These are phyloP conservation scores for Macrotus californicus DNA, from an alignment of 2,113 vertebrate genomes.

Conservation along the genomic window DNA sequence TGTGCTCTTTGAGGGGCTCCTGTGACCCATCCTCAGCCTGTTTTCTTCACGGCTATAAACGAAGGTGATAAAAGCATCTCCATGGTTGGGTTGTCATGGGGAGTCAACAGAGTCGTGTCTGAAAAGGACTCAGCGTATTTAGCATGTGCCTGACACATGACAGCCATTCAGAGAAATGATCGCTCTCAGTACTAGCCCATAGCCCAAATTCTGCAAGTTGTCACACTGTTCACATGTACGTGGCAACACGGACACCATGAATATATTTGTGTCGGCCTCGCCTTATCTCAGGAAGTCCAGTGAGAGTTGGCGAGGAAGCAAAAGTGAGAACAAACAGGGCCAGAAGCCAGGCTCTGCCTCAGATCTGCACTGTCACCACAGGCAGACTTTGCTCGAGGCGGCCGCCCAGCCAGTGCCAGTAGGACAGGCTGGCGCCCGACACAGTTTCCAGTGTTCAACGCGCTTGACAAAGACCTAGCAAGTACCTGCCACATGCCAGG, in stretches of 20 bases:
- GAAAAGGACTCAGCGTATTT: not conserved
- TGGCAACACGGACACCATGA: not conserved
- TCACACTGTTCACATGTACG: not conserved
- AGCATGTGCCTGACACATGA: not conserved
- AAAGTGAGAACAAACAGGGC: not conserved
- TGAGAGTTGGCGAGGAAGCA: not conserved
- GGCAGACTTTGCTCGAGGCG: not conserved
- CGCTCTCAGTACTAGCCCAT: not conserved
- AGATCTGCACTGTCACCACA: not conserved
- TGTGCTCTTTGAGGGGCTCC: not conserved
- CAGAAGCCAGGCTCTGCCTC: not conserved
- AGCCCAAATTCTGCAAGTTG: not conserved
- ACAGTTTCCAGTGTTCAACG: not conserved
- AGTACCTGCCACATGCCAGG: not conserved
- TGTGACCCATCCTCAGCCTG: not conserved
- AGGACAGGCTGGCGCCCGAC: not conserved
- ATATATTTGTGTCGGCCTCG: not conserved
- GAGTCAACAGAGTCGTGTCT: not conserved
- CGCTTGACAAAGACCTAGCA: not conserved
- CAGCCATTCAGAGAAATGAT: not conserved
- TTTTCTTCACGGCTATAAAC: not conserved
- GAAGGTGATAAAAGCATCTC: not conserved
- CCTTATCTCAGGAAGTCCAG: not conserved
- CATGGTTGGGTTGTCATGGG: not conserved
- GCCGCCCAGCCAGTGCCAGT: not conserved